Evolutionary conservation across 2,113 vertebrate species (phyloP).

Genomic region (Dendropsophus ebraccatus): DNA sequence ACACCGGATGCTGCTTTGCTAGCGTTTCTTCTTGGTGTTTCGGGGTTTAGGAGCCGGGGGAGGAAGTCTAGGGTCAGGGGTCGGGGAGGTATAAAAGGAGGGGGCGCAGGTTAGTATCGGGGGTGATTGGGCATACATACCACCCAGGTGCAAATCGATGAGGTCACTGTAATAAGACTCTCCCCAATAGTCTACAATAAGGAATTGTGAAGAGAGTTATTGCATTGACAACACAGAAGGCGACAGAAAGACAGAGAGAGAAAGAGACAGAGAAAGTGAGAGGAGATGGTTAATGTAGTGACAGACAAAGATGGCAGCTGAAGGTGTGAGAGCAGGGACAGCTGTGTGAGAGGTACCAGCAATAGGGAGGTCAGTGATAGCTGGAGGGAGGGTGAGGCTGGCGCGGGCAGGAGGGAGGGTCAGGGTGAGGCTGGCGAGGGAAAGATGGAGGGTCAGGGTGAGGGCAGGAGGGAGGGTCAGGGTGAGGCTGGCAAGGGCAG

Average conservation of each 20-base stretch:
- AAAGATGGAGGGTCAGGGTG: too few species aligned
- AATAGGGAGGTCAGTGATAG: neutral
- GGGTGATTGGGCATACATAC: slow-evolving; percentile 95
- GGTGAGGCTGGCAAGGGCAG: too few species aligned
- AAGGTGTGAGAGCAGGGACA: slow-evolving; percentile 2
- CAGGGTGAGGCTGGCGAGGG: too few species aligned
- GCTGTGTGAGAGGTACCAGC: neutral
- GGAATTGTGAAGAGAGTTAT: slow-evolving; percentile 97
- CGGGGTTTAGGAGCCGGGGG: slow-evolving; percentile 62
- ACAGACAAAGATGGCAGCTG: slow-evolving; percentile 58
- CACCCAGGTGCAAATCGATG: slow-evolving; percentile 99
- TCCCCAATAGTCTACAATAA: slow-evolving; percentile 99
- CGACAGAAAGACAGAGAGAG: slow-evolving; percentile 32
- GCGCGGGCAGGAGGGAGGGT: too few species aligned
- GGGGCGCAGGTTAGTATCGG: slow-evolving; percentile 82
- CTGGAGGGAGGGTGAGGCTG: too few species aligned
- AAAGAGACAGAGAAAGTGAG: neutral
- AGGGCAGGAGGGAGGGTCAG: too few species aligned
- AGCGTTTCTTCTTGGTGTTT: slow-evolving; percentile 54
- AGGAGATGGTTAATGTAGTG: neutral
- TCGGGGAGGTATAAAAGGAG: slow-evolving; percentile 67
- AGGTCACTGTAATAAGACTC: slow-evolving; percentile 99
- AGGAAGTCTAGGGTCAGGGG: slow-evolving; percentile 66
- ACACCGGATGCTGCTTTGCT: neutral
- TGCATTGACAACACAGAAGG: slow-evolving; percentile 70